These are phyloP conservation scores for Mellivora capensis DNA, from an alignment of 2,113 vertebrate genomes.

Conservation along the genomic window DNA sequence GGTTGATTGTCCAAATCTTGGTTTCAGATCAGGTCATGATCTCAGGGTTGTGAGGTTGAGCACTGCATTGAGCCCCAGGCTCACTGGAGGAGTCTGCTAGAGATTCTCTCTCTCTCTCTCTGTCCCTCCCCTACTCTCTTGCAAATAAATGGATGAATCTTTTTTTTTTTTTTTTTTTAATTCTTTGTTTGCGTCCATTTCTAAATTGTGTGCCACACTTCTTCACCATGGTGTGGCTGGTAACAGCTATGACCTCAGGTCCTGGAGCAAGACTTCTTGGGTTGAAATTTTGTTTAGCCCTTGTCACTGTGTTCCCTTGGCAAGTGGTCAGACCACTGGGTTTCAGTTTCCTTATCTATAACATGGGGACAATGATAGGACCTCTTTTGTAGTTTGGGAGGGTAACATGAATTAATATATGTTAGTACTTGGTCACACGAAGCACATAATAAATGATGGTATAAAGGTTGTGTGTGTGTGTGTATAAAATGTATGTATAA, in stretches of 20 bases:
- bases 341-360: neutral
- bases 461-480: neutral
- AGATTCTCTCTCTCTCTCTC: neutral
- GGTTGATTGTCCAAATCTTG: neutral
- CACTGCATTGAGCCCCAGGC: too few species aligned
- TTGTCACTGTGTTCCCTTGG: neutral
- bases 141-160: neutral
- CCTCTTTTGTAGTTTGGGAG: neutral
- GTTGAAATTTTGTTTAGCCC: neutral
- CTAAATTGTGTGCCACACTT: neutral
- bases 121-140: neutral
- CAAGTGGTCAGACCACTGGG: neutral
- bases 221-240: neutral
- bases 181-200: neutral
- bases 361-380: neutral
- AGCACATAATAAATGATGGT: neutral
- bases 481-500: neutral
- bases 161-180: neutral
- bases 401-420: neutral
- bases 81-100: neutral
- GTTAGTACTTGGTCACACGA: neutral
- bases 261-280: neutral
- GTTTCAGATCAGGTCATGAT: neutral
- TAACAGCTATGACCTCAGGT: neutral
- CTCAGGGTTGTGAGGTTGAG: neutral